These are phyloP conservation scores for Actenoides lindsayi DNA, from an alignment of 2,113 vertebrate species.

Conservation along the genomic window DNA sequence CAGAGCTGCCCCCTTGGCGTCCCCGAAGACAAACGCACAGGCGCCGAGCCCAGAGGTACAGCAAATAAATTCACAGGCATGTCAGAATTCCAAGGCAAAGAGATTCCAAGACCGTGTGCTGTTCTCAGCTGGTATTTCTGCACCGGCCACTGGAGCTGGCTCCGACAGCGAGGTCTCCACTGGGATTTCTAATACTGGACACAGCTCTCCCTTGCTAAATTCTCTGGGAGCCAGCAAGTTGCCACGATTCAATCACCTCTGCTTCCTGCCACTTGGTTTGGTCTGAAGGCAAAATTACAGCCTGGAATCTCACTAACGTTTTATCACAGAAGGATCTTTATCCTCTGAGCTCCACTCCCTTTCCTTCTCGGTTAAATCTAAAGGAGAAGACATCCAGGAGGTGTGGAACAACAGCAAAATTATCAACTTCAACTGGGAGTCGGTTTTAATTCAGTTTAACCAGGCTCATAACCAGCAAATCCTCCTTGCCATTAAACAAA, in stretches of 20 bases:
- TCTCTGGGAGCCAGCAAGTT: neutral
- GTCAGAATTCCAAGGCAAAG: too few relatives aligned
- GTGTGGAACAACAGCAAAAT: neutral
- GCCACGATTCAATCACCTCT: neutral
- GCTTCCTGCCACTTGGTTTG: neutral
- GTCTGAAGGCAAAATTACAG: neutral
- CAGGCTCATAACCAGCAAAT: neutral
- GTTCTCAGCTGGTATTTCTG: neutral
- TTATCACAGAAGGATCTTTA: neutral
- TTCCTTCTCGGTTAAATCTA: neutral
- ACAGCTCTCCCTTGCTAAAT: neutral
- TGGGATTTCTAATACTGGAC: neutral
- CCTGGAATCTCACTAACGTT: neutral
- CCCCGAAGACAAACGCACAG: neutral
- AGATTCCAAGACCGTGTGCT: neutral
- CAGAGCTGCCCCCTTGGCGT: neutral
- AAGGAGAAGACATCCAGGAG: neutral
- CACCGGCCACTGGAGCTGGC: neutral
- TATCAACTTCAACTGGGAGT: neutral
- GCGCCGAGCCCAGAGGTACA: neutral
- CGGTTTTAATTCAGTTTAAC: neutral
- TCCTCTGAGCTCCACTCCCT: neutral
- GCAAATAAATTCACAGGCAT: neutral
- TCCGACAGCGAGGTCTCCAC: fast-evolving
- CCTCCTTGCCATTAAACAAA: neutral